A percentile compares a stretch with the other conserved stretches of the same genome.
phyloP scores from a whole-genome alignment of 2,113 vertebrate genomes.

The Morphnarchus princeps region DNA sequence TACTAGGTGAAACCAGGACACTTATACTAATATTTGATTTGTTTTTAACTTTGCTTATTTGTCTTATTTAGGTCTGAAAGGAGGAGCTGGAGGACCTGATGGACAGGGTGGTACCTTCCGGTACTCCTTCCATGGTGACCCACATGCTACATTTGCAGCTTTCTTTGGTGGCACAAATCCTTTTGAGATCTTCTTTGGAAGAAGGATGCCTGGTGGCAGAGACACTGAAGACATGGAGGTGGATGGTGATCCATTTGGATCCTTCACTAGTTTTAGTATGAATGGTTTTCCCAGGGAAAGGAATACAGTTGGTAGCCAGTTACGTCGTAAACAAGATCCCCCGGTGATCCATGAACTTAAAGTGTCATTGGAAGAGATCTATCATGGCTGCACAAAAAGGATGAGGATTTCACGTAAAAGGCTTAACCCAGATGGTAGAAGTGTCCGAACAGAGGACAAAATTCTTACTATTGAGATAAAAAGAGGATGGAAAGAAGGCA shows the following conservation, averaged over 20 bases:
- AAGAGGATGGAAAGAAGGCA: slow-evolving; percentile 97
- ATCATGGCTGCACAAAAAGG: slow-evolving; percentile 91
- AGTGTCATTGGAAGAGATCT: slow-evolving; percentile 95
- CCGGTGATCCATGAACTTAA: slow-evolving; percentile 93
- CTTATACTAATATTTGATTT: neutral
- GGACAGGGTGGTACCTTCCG: slow-evolving; percentile 91
- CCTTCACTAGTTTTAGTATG: slow-evolving; percentile 90
- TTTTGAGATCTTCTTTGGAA: slow-evolving; percentile 97
- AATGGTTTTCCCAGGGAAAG: slow-evolving; percentile 95
- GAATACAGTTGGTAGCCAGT: slow-evolving; percentile 82
- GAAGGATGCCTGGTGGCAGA: slow-evolving; percentile 85
- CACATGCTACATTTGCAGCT: slow-evolving; percentile 95
- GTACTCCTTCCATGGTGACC: slow-evolving; percentile 96
- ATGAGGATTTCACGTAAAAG: slow-evolving; percentile 97
- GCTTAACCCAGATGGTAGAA: slow-evolving; percentile 92
- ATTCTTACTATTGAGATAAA: slow-evolving; percentile 98
- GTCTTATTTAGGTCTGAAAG: slow-evolving; percentile 85
- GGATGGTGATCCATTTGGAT: slow-evolving; percentile 91
- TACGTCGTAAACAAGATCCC: slow-evolving; percentile 92
- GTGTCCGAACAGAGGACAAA: slow-evolving; percentile 92
- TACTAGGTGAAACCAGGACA: too few relatives aligned
- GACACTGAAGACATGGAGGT: slow-evolving; percentile 96
- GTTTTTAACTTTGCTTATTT: neutral
- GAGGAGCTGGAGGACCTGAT: slow-evolving; percentile 87
- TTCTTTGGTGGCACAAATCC: slow-evolving; percentile 97